These are phyloP conservation scores for Phyllostomus discolor DNA, from an alignment of 2,113 vertebrate species.

Conservation along the genomic window DNA sequence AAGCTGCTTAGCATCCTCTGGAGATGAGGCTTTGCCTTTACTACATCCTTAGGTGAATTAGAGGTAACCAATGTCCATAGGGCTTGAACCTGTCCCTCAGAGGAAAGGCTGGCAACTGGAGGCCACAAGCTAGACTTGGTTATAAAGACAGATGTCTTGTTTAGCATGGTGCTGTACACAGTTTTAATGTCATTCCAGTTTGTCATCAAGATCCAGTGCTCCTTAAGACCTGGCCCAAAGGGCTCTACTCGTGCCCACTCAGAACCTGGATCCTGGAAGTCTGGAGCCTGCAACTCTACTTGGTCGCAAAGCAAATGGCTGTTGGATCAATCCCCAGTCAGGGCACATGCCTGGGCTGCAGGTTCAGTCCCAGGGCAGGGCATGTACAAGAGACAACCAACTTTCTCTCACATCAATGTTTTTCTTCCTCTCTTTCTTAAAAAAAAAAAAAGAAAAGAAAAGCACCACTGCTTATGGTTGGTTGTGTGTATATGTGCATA, in stretches of 20 bases:
- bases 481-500: background rate
- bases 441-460: too few relatives aligned
- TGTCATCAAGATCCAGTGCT: background rate
- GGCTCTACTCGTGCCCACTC: background rate
- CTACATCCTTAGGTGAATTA: background rate
- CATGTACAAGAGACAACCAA: too few relatives aligned
- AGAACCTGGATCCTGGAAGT: background rate
- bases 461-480: background rate
- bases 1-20: background rate
- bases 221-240: background rate
- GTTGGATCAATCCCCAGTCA: too few relatives aligned
- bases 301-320: too few relatives aligned
- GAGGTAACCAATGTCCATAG: background rate
- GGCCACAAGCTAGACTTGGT: background rate
- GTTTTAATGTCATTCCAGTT: background rate
- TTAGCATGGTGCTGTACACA: background rate
- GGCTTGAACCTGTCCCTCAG: background rate
- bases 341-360: too few relatives aligned
- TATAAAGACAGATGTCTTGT: background rate
- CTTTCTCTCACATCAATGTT: too few relatives aligned
- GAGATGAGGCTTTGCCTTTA: background rate
- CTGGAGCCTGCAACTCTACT: background rate
- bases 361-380: too few relatives aligned
- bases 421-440: too few relatives aligned
- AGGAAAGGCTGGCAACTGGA: background rate